Conservation (phyloP, 2,797 vertebrate species). For the Syncerus caffer region DNA sequence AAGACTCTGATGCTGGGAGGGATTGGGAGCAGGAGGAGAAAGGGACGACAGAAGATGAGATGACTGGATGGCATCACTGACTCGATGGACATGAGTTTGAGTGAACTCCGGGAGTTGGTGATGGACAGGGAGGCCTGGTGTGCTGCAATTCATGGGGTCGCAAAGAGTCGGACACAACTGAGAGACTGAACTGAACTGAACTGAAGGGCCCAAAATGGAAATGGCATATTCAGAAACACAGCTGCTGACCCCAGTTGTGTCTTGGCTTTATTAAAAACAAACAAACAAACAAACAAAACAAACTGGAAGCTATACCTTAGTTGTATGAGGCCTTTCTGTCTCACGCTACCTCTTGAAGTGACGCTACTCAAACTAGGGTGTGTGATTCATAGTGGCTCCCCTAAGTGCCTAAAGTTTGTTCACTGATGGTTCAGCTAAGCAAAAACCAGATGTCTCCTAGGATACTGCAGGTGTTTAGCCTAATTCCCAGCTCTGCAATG, state of each 20-base stretch:
- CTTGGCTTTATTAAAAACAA: not conserved
- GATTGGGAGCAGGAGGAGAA: too few relatives aligned
- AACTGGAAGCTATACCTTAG: accelerated
- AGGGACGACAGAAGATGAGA: too few relatives aligned
- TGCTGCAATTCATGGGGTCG: too few relatives aligned
- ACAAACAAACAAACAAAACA: not conserved
- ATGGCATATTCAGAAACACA: not conserved
- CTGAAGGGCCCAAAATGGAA: not conserved
- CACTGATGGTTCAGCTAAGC: not conserved
- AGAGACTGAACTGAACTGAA: too few relatives aligned
- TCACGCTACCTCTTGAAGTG: accelerated
- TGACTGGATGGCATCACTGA: too few relatives aligned
- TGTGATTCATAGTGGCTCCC: accelerated
- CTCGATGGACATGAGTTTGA: too few relatives aligned
- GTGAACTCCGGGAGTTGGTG: too few relatives aligned
- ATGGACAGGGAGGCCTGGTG: too few relatives aligned
- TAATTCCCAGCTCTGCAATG: not conserved
- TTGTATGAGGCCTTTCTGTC: not conserved
- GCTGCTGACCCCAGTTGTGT: not conserved
- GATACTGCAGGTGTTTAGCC: not conserved
- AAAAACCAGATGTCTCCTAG: not conserved
- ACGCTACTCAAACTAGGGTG: not conserved
- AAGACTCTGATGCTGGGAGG: too few relatives aligned
- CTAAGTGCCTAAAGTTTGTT: not conserved
- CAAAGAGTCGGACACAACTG: too few relatives aligned